Conservation (phyloP, 2,113 vertebrate species). For the Myanophis thanlyinensis region DNA sequence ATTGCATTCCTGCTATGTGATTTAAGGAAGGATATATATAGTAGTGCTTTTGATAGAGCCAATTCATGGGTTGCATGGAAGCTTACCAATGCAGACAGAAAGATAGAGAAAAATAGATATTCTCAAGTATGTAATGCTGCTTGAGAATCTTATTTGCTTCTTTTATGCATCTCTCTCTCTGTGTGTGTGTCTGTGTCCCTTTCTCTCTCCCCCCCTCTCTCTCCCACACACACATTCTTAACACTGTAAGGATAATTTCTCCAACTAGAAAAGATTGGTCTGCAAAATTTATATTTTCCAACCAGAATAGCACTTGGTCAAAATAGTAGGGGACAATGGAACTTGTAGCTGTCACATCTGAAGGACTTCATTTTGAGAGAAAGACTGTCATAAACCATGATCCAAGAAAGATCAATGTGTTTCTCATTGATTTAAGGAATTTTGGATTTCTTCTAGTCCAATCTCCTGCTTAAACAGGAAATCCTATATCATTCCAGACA, state of each 20-base stretch:
- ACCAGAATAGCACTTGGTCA: not conserved
- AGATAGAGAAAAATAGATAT: not conserved
- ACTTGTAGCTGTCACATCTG: not conserved
- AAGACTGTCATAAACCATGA: not conserved
- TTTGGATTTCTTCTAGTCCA: not conserved
- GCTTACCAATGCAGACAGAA: not conserved
- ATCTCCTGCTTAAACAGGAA: not conserved
- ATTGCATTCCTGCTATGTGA: not conserved
- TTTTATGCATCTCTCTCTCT: not conserved
- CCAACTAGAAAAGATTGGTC: not conserved
- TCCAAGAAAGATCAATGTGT: not conserved
- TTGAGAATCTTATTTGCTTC: not conserved
- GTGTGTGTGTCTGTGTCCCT: rapidly evolving
- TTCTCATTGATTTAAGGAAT: not conserved
- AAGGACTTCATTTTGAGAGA: not conserved
- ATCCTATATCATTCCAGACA: not conserved
- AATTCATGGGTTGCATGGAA: not conserved
- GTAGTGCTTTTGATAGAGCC: not conserved
- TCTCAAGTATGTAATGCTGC: not conserved
- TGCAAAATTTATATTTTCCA: not conserved
- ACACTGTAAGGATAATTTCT: not conserved
- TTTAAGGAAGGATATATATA: not conserved
- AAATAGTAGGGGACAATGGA: not conserved
- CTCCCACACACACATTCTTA: not conserved
- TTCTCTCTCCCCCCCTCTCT: no score